These are phyloP conservation scores for Drosophila melanica DNA, from an alignment of 1,140 invertebrate genomes.

Conservation along the genomic window DNA sequence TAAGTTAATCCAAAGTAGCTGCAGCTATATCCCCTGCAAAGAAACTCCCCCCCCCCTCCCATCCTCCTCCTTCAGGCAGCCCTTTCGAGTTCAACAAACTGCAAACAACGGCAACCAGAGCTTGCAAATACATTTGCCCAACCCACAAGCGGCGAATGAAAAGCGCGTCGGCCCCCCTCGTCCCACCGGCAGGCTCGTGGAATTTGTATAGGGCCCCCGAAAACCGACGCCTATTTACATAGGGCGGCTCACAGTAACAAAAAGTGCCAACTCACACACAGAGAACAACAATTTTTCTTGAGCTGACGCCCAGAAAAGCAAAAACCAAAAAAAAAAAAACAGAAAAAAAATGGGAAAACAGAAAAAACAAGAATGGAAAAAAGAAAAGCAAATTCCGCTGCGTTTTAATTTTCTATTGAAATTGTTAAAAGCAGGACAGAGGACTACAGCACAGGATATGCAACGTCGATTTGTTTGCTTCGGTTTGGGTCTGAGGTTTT, in stretches of 20 bases:
- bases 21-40: conserved; percentile 1
- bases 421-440: conserved; percentile 71
- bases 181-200: conserved; percentile 48
- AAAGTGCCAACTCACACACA: conserved; percentile 50
- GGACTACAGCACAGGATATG: conserved; percentile 47
- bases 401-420: conserved; percentile 83
- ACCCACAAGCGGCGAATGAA: background rate
- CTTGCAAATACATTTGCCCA: conserved; percentile 20
- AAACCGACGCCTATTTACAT: conserved; percentile 63
- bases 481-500: conserved; percentile 20
- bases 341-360: background rate
- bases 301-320: conserved; percentile 31
- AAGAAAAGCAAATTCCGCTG: conserved; percentile 63
- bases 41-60: background rate
- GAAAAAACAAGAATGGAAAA: conserved; percentile 15
- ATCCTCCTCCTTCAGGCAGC: background rate
- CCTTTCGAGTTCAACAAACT: conserved; percentile 42
- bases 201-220: conserved; percentile 52
- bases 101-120: conserved; percentile 46
- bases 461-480: conserved; percentile 72
- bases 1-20: conserved; percentile 19
- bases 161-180: conserved; percentile 6
- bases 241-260: conserved; percentile 28
- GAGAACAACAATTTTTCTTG: conserved; percentile 72
- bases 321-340: too few relatives aligned